Evolutionary conservation across 2,888 invertebrate species (phyloP).

Genomic region (Pollenia amentaria): DNA sequence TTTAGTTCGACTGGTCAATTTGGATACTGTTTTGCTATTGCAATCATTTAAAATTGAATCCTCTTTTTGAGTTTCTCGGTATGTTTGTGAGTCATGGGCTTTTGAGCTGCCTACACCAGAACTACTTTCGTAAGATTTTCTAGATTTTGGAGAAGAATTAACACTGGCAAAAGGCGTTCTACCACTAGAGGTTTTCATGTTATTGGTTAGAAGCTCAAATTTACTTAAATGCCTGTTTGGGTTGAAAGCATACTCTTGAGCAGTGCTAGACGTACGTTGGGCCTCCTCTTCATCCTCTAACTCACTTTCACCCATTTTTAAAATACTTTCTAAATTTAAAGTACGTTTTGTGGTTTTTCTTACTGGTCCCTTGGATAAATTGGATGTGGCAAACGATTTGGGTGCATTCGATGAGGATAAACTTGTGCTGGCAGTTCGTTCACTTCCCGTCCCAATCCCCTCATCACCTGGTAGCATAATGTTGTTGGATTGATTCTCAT

Average conservation of each 20-base stretch:
- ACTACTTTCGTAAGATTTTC: conserved; percentile 77
- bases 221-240: conserved; percentile 75
- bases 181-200: conserved; percentile 43
- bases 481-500: conserved; percentile 74
- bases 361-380: conserved; percentile 75
- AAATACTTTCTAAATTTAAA: conserved; percentile 82
- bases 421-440: conserved; percentile 75
- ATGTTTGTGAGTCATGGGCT: neutral
- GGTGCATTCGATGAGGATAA: conserved; percentile 64
- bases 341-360: conserved; percentile 81
- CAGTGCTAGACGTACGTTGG: conserved; percentile 66
- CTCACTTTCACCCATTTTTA: conserved; percentile 85
- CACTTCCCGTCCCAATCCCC: conserved; percentile 74
- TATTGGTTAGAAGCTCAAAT: conserved; percentile 79
- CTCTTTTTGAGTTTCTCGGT: conserved; percentile 66
- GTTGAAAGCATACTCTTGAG: conserved; percentile 43
- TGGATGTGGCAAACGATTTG: conserved; percentile 38
- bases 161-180: conserved; percentile 76
- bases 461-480: conserved; percentile 72
- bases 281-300: conserved; percentile 84
- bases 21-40: conserved; percentile 81
- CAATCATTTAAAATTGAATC: conserved; percentile 75
- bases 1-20: conserved; percentile 83
- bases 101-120: conserved; percentile 57
- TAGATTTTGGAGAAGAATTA: conserved; percentile 79